These are phyloP conservation scores for Aegotheles bennettii DNA, from an alignment of 2,113 vertebrate genomes.

Conservation along the genomic window DNA sequence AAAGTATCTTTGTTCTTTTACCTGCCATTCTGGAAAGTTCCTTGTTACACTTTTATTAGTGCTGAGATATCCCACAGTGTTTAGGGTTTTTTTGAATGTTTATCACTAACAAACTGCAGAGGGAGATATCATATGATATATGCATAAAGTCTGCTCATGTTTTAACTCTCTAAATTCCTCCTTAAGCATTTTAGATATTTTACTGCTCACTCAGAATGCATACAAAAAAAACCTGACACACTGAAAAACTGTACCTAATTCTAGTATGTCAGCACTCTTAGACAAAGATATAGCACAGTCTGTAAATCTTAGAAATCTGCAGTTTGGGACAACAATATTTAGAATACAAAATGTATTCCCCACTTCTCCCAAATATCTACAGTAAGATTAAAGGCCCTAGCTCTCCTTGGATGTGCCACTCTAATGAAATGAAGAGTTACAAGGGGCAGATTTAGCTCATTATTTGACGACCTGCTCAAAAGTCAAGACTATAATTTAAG, in stretches of 20 bases:
- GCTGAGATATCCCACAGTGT: neutral
- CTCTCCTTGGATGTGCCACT: neutral
- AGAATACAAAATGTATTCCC: neutral
- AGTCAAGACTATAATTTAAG: neutral
- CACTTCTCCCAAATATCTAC: neutral
- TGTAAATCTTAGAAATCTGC: neutral
- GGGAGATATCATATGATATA: neutral
- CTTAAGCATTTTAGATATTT: neutral
- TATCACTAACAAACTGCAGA: neutral
- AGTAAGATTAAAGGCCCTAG: neutral
- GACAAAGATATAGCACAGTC: neutral
- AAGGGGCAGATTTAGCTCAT: neutral
- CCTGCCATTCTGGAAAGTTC: neutral
- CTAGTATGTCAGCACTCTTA: neutral
- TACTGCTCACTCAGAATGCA: neutral
- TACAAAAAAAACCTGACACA: neutral
- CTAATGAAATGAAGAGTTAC: neutral
- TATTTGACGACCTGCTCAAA: neutral
- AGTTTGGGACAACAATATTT: neutral
- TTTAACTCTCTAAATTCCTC: neutral
- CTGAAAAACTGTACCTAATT: neutral
- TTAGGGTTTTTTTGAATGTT: neutral
- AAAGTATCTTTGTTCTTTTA: neutral
- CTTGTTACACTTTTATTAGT: neutral
- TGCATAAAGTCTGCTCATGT: neutral